These are phyloP conservation scores for Ditylenchus weischeri DNA, from an alignment of 2,888 invertebrate genomes.

Conservation along the genomic window DNA sequence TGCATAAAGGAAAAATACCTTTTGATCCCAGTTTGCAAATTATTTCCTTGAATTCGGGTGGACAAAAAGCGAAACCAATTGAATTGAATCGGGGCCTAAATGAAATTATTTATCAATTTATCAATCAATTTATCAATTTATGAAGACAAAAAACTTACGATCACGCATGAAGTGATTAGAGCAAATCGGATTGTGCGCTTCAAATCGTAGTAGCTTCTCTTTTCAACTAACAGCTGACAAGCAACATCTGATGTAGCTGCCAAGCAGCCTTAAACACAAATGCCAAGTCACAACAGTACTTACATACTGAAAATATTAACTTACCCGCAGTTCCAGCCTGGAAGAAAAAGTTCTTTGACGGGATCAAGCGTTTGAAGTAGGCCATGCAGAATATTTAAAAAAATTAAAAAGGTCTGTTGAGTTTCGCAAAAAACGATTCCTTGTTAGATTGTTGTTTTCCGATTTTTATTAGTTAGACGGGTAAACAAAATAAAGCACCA, in stretches of 20 bases:
- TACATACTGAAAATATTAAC: not conserved
- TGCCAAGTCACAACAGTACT: too few relatives aligned
- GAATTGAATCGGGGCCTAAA: slow-evolving; percentile 33
- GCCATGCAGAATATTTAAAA: not conserved
- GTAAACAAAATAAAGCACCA: slow-evolving; percentile 8
- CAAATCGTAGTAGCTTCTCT: slow-evolving; percentile 16
- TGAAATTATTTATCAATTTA: slow-evolving; percentile 2
- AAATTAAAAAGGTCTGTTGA: not conserved
- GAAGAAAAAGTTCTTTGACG: not conserved
- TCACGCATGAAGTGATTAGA: slow-evolving; percentile 19
- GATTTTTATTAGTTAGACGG: not conserved
- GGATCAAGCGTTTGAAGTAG: not conserved
- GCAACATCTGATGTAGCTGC: slow-evolving; percentile 44
- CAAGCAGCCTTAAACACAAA: slow-evolving; percentile 26
- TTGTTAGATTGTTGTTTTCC: not conserved
- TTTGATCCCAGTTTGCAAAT: slow-evolving; percentile 9
- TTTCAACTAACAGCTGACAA: slow-evolving; percentile 43
- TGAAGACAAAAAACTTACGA: slow-evolving; percentile 6
- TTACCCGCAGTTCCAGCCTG: slow-evolving; percentile 1
- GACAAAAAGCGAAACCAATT: slow-evolving; percentile 26
- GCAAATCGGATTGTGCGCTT: slow-evolving; percentile 20
- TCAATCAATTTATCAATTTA: too few relatives aligned
- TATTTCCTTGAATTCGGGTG: slow-evolving; percentile 7
- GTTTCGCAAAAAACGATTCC: not conserved
- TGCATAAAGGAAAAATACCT: not conserved